These are phyloP conservation scores for Atherinosoma microstoma DNA, from an alignment of 2,797 vertebrate genomes.

Conservation along the genomic window DNA sequence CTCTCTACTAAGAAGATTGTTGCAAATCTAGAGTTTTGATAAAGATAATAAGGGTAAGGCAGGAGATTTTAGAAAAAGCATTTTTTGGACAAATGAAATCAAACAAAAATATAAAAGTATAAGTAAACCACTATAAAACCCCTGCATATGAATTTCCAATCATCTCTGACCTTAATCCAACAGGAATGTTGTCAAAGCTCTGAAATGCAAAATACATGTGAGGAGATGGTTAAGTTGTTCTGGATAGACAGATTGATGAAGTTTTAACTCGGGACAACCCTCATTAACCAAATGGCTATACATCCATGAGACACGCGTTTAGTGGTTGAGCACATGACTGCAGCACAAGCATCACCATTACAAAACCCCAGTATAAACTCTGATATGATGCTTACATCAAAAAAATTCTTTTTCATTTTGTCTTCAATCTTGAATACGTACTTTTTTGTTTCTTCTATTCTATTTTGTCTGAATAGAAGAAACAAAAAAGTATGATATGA, in stretches of 20 bases:
- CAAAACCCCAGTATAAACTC: not conserved
- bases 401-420: too few relatives aligned
- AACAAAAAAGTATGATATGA: too few relatives aligned
- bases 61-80: too few relatives aligned
- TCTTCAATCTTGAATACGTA: too few relatives aligned
- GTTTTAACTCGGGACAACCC: not conserved
- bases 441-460: too few relatives aligned
- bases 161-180: not conserved
- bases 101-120: too few relatives aligned
- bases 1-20: not conserved
- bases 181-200: not conserved
- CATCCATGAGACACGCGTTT: not conserved
- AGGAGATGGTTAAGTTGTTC: not conserved
- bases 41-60: too few relatives aligned
- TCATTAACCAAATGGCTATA: not conserved
- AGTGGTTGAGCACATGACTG: not conserved
- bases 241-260: not conserved
- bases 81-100: too few relatives aligned
- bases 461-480: too few relatives aligned
- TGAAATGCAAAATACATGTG: not conserved
- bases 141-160: not conserved
- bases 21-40: not conserved
- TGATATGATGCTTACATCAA: not conserved
- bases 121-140: too few relatives aligned
- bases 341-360: not conserved